Conservation (phyloP, 30 jellyfish, hydroid and myxozoan genomes). For the Sanderia malayensis region DNA sequence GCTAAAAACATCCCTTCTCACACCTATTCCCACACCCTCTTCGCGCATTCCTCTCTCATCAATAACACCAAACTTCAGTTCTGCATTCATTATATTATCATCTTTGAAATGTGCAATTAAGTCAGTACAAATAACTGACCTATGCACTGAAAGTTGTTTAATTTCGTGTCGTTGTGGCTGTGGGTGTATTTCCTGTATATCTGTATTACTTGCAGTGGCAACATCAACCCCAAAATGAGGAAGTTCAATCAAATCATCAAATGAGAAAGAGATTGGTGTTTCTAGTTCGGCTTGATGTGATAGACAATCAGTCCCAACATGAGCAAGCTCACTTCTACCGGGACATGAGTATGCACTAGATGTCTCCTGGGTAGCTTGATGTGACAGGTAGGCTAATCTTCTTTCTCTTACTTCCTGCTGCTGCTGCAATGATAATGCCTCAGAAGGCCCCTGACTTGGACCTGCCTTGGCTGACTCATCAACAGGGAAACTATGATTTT, state of each 20-base stretch:
- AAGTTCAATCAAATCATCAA: slow-evolving; percentile 1
- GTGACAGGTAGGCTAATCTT: no score
- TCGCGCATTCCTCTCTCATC: slow-evolving; percentile 27
- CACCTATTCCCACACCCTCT: slow-evolving; percentile 18
- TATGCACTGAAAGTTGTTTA: slow-evolving; percentile 20
- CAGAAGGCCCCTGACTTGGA: no score
- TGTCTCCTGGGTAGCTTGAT: no score
- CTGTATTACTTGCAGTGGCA: slow-evolving; percentile 18
- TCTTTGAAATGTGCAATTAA: slow-evolving; percentile 22
- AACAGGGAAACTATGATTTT: no score
- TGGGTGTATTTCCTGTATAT: not conserved
- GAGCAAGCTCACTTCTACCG: no score
- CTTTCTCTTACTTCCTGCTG: slow-evolving; percentile 2
- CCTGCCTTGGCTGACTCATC: no score
- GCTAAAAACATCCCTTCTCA: slow-evolving; percentile 20
- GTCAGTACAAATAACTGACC: slow-evolving; percentile 6
- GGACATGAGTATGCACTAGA: no score
- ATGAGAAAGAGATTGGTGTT: slow-evolving; percentile 1
- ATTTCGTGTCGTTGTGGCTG: slow-evolving; percentile 15
- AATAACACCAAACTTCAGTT: slow-evolving; percentile 8
- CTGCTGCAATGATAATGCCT: slow-evolving; percentile 4
- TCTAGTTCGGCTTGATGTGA: no score
- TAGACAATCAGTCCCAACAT: no score
- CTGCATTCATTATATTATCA: not conserved
- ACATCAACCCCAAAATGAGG: slow-evolving; percentile 2